A percentile compares a stretch with the other conserved stretches of the same genome.
Evolutionary conservation across 2,888 invertebrate species (phyloP).

Genomic region (Eupithecia pulchellata): DNA sequence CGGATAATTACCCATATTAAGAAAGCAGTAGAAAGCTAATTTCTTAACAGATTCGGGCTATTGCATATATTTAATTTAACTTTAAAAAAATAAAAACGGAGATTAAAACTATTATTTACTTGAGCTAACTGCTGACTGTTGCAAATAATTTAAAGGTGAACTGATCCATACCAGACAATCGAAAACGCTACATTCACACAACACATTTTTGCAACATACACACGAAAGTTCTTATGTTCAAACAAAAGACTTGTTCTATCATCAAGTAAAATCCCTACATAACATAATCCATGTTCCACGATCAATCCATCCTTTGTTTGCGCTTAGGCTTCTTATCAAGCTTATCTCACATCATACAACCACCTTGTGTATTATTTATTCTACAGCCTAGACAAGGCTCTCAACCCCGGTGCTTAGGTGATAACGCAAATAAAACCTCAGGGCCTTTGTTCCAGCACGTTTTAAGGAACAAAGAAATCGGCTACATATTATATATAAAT

Average conservation of each 20-base stretch:
- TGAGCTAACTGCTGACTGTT: too few relatives aligned
- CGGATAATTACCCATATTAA: not conserved
- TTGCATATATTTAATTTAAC: conserved; percentile 23
- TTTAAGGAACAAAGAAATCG: too few relatives aligned
- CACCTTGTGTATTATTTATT: not conserved
- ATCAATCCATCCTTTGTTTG: not conserved
- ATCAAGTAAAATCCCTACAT: not conserved
- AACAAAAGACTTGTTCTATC: not conserved
- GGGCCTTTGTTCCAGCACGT: too few relatives aligned
- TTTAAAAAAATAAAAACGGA: conserved; percentile 19
- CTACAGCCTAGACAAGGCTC: not conserved
- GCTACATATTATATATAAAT: too few relatives aligned
- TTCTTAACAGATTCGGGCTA: not conserved
- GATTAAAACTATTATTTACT: too few relatives aligned
- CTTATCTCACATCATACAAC: not conserved
- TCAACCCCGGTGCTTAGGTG: not conserved
- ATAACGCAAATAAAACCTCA: not conserved
- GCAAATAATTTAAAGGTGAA: too few relatives aligned
- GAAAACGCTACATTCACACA: too few relatives aligned
- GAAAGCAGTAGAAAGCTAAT: not conserved
- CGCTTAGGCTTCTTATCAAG: not conserved
- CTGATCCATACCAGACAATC: too few relatives aligned
- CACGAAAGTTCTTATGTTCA: not conserved
- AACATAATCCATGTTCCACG: not conserved
- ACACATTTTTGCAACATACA: not conserved